phyloP scores from a whole-genome alignment of 2,113 vertebrate genomes.

The Damaliscus lunatus region DNA sequence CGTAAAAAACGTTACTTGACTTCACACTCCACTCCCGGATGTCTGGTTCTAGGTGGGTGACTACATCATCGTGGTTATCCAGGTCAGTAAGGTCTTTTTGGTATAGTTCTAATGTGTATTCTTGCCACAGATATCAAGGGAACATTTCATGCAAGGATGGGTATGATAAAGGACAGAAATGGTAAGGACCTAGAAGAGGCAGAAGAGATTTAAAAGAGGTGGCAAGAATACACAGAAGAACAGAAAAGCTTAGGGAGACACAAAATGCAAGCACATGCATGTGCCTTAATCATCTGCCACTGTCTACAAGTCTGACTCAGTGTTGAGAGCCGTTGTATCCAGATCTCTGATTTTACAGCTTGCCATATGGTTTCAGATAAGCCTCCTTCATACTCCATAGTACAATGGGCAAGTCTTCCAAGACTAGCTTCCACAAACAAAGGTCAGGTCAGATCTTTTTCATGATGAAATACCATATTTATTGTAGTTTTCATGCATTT shows the following conservation, averaged over 20 bases:
- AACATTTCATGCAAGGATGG: not conserved
- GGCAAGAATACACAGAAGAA: not conserved
- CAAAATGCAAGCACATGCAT: rapidly evolving
- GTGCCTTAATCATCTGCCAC: not conserved
- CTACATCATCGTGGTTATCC: not conserved
- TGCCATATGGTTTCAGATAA: not conserved
- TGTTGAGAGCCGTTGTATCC: not conserved
- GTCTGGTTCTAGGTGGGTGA: not conserved
- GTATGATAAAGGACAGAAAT: not conserved
- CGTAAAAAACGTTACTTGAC: rapidly evolving
- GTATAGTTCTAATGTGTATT: not conserved
- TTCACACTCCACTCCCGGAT: not conserved
- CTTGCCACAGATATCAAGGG: not conserved
- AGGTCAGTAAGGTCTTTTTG: not conserved
- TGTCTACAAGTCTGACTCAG: not conserved
- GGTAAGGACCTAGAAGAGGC: not conserved
- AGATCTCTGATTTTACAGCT: not conserved
- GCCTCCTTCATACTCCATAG: not conserved
- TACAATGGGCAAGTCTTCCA: not conserved
- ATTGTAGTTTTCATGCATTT: not conserved
- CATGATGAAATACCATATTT: not conserved
- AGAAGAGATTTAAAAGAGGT: not conserved
- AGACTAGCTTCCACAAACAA: not conserved
- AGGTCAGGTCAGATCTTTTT: not conserved
- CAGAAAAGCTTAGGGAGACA: not conserved